Evolutionary conservation across 2,113 vertebrate genomes (phyloP).

Genomic region (Epinephelus fuscoguttatus): DNA sequence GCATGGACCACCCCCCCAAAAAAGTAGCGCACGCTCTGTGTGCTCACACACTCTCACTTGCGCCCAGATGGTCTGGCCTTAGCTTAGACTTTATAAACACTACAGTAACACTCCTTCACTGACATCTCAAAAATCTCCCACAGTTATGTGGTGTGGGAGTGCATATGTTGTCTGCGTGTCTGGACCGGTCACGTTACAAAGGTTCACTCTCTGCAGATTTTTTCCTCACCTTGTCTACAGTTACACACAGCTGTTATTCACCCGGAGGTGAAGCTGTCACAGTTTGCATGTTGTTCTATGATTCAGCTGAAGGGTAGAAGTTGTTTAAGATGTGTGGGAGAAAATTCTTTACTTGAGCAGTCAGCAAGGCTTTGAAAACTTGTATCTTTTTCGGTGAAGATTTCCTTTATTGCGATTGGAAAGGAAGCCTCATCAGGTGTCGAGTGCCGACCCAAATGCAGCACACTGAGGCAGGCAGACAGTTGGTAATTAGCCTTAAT

Average conservation of each 20-base stretch:
- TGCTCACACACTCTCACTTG: no score
- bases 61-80: no score
- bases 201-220: neutral
- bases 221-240: neutral
- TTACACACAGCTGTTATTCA: neutral
- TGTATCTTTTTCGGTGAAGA: neutral
- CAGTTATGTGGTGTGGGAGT: neutral
- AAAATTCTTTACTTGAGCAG: neutral
- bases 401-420: neutral
- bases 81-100: no score
- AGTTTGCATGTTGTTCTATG: neutral
- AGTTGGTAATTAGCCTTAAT: no score
- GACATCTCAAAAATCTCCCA: neutral
- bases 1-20: no score
- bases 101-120: neutral
- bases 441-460: no score
- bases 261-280: neutral
- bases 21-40: no score
- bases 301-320: neutral
- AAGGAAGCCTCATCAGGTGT: neutral
- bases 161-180: neutral
- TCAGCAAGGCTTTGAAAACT: neutral
- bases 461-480: no score
- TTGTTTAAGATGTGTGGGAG: neutral
- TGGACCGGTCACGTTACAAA: neutral